A percentile compares a stretch with the other conserved stretches of the same genome.
Evolutionary conservation across 2,113 vertebrate species (phyloP).

Genomic region (Corvus hawaiiensis): DNA sequence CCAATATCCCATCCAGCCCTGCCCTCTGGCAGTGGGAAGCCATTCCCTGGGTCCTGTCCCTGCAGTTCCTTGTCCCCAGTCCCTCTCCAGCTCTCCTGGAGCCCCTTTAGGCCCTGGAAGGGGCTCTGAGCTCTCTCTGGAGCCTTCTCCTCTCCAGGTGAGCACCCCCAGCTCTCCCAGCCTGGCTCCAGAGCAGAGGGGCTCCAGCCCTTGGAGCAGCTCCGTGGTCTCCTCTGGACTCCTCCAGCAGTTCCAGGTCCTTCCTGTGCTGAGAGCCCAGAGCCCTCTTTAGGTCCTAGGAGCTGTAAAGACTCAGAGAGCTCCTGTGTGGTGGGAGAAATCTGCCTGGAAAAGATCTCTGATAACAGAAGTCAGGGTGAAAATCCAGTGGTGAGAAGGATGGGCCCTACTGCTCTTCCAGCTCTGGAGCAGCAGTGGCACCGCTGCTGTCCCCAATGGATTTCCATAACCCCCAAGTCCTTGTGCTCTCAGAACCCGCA

Average conservation of each 20-base stretch:
- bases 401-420: rapidly evolving
- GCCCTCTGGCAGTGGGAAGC: background rate
- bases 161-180: background rate
- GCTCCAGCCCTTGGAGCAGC: background rate
- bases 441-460: rapidly evolving
- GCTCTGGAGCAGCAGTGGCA: background rate
- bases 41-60: background rate
- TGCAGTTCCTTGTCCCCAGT: background rate
- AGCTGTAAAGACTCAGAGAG: background rate
- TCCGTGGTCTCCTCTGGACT: rapidly evolving
- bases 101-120: background rate
- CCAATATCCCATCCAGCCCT: background rate
- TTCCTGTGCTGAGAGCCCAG: background rate
- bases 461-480: background rate
- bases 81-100: background rate
- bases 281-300: background rate
- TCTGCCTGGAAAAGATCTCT: background rate
- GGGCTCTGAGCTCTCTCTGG: background rate
- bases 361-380: background rate
- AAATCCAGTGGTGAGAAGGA: background rate
- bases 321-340: background rate
- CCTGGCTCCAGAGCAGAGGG: background rate
- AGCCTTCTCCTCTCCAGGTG: background rate
- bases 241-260: background rate
- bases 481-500: background rate